These are phyloP conservation scores for Microvelia longipes DNA, from an alignment of 1,140 invertebrate species.

Conservation along the genomic window DNA sequence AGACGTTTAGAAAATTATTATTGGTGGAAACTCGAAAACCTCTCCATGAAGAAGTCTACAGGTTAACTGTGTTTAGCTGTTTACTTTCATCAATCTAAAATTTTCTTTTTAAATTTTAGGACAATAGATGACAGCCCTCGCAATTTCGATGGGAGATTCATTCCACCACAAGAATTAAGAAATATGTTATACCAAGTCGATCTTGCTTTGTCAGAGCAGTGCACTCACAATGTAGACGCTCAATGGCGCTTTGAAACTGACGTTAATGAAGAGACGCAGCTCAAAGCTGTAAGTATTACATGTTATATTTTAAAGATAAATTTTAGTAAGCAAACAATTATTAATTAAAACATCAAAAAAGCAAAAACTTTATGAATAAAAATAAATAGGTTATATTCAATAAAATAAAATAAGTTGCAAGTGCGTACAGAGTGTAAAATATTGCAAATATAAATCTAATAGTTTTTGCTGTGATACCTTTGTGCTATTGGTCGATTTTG, in stretches of 20 bases:
- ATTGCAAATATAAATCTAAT: too few species aligned
- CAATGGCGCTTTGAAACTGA: conserved; percentile 80
- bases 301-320: not conserved
- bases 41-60: too few species aligned
- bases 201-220: conserved; percentile 53
- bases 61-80: too few species aligned
- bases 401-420: too few species aligned
- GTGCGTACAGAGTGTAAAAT: too few species aligned
- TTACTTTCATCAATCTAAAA: too few species aligned
- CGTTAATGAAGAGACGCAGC: conserved; percentile 62
- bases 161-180: conserved; percentile 23
- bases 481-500: too few species aligned
- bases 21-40: too few species aligned
- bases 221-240: conserved; percentile 62
- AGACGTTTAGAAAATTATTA: too few species aligned
- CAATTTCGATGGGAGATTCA: conserved; percentile 3
- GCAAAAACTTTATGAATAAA: not conserved
- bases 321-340: too few species aligned
- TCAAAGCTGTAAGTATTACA: conserved; percentile 53
- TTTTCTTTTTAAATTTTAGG: too few species aligned
- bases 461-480: too few species aligned
- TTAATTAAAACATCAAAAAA: not conserved
- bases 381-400: not conserved
- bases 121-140: conserved; percentile 8
- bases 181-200: conserved; percentile 50